Percentiles rank a stretch among this genome's conserved stretches.
These are phyloP conservation scores for Chironomus tentans DNA, from an alignment of 2,888 invertebrate genomes.

Conservation along the genomic window DNA sequence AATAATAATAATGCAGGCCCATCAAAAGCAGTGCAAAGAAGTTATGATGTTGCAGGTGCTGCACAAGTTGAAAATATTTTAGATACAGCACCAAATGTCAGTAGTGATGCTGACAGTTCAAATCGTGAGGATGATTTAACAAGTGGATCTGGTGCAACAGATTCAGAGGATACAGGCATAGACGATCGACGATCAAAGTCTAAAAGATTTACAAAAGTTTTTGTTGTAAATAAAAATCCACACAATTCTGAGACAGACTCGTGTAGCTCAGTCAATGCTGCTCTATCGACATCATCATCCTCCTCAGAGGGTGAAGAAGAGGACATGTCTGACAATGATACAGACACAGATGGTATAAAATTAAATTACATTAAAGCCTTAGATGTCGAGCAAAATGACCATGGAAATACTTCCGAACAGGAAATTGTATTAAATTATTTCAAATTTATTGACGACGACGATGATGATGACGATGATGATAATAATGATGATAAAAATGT, in stretches of 20 bases:
- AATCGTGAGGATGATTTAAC: conserved; percentile 34
- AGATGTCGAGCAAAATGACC: neutral
- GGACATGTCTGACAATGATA: conserved; percentile 56
- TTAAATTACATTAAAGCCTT: conserved; percentile 37
- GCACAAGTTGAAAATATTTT: conserved; percentile 30
- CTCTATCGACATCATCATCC: conserved; percentile 37
- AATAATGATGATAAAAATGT: neutral
- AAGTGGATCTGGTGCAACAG: conserved; percentile 39
- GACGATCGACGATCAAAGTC: conserved; percentile 46
- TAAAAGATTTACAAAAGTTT: conserved; percentile 54
- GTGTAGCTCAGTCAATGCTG: conserved; percentile 47
- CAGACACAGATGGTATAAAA: conserved; percentile 45
- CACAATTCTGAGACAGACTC: conserved; percentile 52
- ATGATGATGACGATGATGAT: conserved; percentile 28
- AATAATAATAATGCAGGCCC: neutral
- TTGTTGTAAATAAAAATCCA: conserved; percentile 52
- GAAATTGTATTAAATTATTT: conserved; percentile 36
- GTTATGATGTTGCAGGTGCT: conserved; percentile 36
- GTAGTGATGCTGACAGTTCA: conserved; percentile 37
- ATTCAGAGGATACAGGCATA: conserved; percentile 48
- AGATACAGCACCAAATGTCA: too few species aligned
- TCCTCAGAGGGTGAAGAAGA: conserved; percentile 38
- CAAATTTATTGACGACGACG: conserved; percentile 33
- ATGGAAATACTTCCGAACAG: neutral
- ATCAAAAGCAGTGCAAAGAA: conserved; percentile 33